A percentile compares a stretch with the other conserved stretches of the same genome.
These are phyloP conservation scores for Heliothis subflexa DNA, from an alignment of 1,140 invertebrate species.

Conservation along the genomic window DNA sequence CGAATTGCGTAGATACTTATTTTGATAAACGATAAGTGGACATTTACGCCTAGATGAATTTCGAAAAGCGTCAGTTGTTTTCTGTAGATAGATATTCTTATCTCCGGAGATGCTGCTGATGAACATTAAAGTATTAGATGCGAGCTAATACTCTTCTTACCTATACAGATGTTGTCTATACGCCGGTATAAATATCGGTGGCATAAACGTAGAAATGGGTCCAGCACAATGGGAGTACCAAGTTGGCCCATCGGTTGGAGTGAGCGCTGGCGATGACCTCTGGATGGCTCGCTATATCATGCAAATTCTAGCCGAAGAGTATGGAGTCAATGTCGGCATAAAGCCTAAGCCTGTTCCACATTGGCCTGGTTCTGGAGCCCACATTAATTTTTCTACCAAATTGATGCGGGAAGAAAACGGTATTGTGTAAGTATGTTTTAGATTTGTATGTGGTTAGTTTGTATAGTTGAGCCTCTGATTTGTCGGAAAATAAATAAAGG, in stretches of 20 bases:
- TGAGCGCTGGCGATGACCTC: conserved; percentile 93
- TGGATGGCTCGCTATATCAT: conserved; percentile 94
- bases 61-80: no score
- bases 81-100: no score
- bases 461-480: no score
- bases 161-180: conserved; percentile 90
- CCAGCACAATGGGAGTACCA: conserved; percentile 93
- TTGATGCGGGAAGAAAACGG: conserved; percentile 92
- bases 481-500: no score
- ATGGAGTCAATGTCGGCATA: conserved; percentile 91
- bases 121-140: no score
- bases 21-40: no score
- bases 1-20: no score
- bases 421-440: conserved; percentile 84
- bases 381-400: conserved; percentile 94
- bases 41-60: no score
- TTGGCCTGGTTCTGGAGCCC: conserved; percentile 95
- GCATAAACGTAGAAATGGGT: conserved; percentile 96
- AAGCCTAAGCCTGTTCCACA: conserved; percentile 94
- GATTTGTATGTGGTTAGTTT: no score
- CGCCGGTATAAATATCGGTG: conserved; percentile 93
- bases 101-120: no score
- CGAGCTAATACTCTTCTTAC: no score
- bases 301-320: conserved; percentile 93
- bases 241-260: conserved; percentile 91